These are phyloP conservation scores for Malurus melanocephalus DNA, from an alignment of 2,113 vertebrate species.

Conservation along the genomic window DNA sequence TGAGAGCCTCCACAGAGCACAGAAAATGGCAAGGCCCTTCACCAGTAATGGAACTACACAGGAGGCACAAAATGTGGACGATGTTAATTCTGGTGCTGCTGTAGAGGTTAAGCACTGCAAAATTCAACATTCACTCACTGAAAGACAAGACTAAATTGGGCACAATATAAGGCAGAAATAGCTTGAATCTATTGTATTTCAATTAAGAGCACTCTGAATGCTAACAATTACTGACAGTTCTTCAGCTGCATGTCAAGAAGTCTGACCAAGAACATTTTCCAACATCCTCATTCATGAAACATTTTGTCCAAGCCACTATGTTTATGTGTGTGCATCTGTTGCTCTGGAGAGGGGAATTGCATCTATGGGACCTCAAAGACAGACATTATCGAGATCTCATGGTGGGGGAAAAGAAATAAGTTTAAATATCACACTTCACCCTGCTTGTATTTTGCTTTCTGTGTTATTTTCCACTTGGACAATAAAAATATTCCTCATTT, in stretches of 20 bases:
- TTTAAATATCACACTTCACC: not conserved
- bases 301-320: not conserved
- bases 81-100: not conserved
- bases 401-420: not conserved
- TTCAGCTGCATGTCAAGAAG: not conserved
- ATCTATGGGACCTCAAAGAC: not conserved
- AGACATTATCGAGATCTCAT: not conserved
- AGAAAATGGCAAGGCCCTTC: not conserved
- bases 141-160: not conserved
- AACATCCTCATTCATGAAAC: not conserved
- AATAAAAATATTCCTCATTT: not conserved
- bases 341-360: not conserved
- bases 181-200: not conserved
- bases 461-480: not conserved
- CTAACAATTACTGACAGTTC: not conserved
- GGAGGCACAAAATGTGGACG: rapidly evolving
- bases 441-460: not conserved
- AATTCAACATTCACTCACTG: not conserved
- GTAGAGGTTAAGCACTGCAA: not conserved
- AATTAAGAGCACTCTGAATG: not conserved
- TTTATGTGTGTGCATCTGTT: not conserved
- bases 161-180: not conserved
- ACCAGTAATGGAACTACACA: not conserved
- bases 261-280: not conserved
- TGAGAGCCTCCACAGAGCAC: not conserved